Percentiles rank a stretch among this genome's conserved stretches.
Conservation (phyloP, 2,888 invertebrate genomes). For the Thera britannica region DNA sequence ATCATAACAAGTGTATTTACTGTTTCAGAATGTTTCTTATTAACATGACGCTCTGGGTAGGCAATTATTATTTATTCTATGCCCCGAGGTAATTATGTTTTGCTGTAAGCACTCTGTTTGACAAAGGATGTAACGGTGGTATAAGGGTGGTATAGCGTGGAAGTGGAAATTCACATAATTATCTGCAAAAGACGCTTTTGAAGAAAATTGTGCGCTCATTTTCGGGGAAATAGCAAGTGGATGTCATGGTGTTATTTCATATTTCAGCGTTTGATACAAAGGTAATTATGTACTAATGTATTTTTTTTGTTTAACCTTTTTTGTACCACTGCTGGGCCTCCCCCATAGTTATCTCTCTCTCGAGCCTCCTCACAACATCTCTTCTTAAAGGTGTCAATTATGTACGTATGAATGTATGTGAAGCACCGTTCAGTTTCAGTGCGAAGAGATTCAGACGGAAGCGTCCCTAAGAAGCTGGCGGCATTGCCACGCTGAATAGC, state of each 20-base stretch:
- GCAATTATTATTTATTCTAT: slow-evolving; percentile 13
- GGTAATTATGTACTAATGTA: no score
- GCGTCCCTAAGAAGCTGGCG: no score
- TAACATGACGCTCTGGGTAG: not conserved
- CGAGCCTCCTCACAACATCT: no score
- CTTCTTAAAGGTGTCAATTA: no score
- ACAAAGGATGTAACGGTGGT: slow-evolving; percentile 28
- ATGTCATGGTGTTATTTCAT: not conserved
- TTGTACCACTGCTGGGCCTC: no score
- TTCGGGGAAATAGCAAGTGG: not conserved
- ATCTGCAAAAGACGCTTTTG: slow-evolving; percentile 19
- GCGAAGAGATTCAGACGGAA: no score
- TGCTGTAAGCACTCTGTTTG: slow-evolving; percentile 42
- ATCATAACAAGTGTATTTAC: slow-evolving; percentile 5
- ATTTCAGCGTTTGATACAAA: no score
- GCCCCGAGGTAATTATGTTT: slow-evolving; percentile 47
- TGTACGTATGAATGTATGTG: no score
- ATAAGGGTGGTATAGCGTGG: slow-evolving; percentile 6
- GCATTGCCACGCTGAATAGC: no score
- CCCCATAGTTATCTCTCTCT: no score
- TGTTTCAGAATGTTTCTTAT: not conserved
- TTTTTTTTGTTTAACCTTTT: no score
- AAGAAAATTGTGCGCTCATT: slow-evolving; percentile 9
- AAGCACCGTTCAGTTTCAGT: no score
- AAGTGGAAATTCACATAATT: slow-evolving; percentile 23